Evolutionary conservation across 2,797 vertebrate species (phyloP), one percentile per base, ranked within the genome.

Genomic region (Syncerus caffer): DNA sequence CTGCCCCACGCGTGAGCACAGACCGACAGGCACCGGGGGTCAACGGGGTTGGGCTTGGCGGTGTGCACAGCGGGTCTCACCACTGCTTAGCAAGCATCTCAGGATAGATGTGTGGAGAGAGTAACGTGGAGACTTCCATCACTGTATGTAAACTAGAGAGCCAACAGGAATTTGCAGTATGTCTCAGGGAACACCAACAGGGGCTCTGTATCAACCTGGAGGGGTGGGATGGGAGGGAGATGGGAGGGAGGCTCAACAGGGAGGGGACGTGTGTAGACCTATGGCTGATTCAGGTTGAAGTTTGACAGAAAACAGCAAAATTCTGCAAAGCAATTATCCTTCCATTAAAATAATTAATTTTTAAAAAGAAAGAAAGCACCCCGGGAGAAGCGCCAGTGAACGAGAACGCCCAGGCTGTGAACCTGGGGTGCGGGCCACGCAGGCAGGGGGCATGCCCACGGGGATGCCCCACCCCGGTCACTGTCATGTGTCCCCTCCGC

Each of bases 21-120:
- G 82, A 62, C 6, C 5, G 8, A 1, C 38, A 23, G 45, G 84
- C 8, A 1, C 15, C 10, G 2, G 16, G 86, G 83, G 17, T 53
- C 47, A 74, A 23, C 6, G 29, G 31, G 25, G 34, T 51, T 51
- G n/a, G 83, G 38, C 53, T 34, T 89, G 64, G 2, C 64, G 38
- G 7, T 38, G 34, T 23, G 89, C 16, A 6, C 7, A 25, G 45
- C 2, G 29, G 29, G 53, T 60, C 82, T 62, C 23, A 13, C 67
- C 91, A 91, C 90, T 96, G 90, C 64, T 96, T 88, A 78, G 38
- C 89, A 50, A 51, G 95, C 27, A 89, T 57, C 79, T 96, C 51
- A 95, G 82, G 64, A 67, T 2, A 64, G 60, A 17, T 2, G 60
- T n/a, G 14, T n/a, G 31, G 60, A n/a, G 60, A n/a, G 31, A n/a